Evolutionary conservation across 2,113 vertebrate species (phyloP), one percentile per base, ranked within the genome.

Genomic region (Clarias magur): DNA sequence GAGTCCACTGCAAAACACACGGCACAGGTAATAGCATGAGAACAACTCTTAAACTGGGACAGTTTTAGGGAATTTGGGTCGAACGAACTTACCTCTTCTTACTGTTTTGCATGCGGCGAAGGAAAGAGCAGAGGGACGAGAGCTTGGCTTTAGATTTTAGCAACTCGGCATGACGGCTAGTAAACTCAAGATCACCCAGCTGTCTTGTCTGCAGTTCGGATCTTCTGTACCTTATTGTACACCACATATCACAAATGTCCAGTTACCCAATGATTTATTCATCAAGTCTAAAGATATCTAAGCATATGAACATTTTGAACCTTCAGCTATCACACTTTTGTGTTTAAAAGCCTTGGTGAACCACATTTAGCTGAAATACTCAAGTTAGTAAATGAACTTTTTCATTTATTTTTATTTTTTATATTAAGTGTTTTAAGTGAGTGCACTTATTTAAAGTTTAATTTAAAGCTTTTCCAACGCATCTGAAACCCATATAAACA

Each of bases 171-270:
- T 96, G 95, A 88, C 93, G 92, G 92, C 95, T 95, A 86, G 95
- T 94, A 91, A 96, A 96, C 92, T 95, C 95, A 3, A 96, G 93
- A 90, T 96, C 95, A 53, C 94, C 95, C 75, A 96, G 85, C 92
- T 95, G 95, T 68, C 94, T 93, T 89, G 92, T 90, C 82, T 95
- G 92, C 84, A 94, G 79, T 57, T 93, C 91, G 4, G 88, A 63
- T 25, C 73, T 90, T 91, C 86, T 92, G 89, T 57, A 86, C 15
- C 91, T 91, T 16, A 72, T 7, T 25, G n/a, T 27, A 68, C 60
- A 75, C 16, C 38, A 56, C 16, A 23, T 56, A 53, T 62, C 19
- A 83, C 13, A 34, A 68, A 82, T 25, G 16, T 48, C 17, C 42
- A 25, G 53, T 53, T 21, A 86, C 8, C 12, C 30, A 53, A n/a